Conservation (phyloP, 2,888 invertebrate genomes). For the Cryptus viduatorius region DNA sequence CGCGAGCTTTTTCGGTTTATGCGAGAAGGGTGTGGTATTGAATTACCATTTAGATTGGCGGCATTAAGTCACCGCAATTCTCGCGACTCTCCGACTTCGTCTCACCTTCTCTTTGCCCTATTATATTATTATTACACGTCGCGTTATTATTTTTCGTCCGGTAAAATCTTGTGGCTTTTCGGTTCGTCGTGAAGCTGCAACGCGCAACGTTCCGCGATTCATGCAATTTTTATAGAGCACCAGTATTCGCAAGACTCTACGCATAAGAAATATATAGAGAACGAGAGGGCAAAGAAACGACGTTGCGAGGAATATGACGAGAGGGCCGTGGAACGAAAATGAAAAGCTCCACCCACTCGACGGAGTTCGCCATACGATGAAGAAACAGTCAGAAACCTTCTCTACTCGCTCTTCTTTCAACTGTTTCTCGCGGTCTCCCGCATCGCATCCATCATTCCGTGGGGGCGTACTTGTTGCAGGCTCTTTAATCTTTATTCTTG, state of each 20-base stretch:
- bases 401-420: conserved; percentile 54
- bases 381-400: conserved; percentile 60
- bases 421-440: conserved; percentile 72
- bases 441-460: conserved; percentile 84
- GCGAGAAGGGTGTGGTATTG: conserved; percentile 82
- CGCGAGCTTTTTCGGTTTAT: conserved; percentile 80
- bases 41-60: conserved; percentile 84
- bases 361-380: conserved; percentile 7
- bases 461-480: conserved; percentile 82
- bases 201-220: background rate
- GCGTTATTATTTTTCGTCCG: conserved; percentile 38
- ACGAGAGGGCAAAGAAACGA: conserved; percentile 32
- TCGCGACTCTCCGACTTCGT: conserved; percentile 14
- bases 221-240: background rate
- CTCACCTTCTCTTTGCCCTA: conserved; percentile 2
- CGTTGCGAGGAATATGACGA: conserved; percentile 59
- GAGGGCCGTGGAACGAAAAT: conserved; percentile 79
- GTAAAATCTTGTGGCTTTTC: conserved; percentile 21
- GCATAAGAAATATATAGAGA: conserved; percentile 16
- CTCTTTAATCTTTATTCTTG: conserved; percentile 84
- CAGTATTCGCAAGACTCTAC: background rate
- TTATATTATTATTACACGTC: conserved; percentile 33
- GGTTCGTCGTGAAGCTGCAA: background rate
- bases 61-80: conserved; percentile 54
- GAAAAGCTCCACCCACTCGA: conserved; percentile 83